phyloP scores from a whole-genome alignment of 2,888 invertebrate species.

The Piscicola geometra region DNA sequence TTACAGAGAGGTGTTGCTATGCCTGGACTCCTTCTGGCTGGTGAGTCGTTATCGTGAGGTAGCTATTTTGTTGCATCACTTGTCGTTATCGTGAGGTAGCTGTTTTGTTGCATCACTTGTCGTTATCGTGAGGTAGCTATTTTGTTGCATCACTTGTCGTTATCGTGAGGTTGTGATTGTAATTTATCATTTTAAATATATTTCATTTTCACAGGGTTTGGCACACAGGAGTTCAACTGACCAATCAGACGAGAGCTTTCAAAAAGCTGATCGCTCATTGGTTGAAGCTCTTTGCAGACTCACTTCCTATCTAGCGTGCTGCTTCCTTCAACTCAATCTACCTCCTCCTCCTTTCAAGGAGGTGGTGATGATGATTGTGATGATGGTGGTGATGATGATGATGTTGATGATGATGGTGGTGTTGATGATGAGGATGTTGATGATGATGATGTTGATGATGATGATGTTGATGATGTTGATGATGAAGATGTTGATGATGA shows the following conservation, averaged over 20 bases:
- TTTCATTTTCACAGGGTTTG: not conserved
- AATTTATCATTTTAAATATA: not conserved
- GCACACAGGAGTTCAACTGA: not conserved
- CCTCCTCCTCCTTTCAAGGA: not conserved
- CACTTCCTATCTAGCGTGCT: not conserved
- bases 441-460: not conserved
- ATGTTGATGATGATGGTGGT: no score
- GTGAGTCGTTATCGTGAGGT: no score
- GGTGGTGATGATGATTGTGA: not conserved
- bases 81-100: no score
- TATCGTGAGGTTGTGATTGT: not conserved
- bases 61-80: no score
- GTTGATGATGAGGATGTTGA: no score
- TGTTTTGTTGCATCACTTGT: no score
- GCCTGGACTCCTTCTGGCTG: no score
- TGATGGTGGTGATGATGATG: not conserved
- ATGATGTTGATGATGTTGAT: not conserved
- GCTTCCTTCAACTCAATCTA: not conserved
- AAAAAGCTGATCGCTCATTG: not conserved
- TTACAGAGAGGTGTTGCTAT: no score
- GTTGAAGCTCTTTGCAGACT: not conserved
- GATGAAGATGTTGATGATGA: not conserved
- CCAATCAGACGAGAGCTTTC: not conserved
- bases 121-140: not conserved
- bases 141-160: not conserved